Conservation (phyloP, 2,888 invertebrate species). For the Saturnia japonica region DNA sequence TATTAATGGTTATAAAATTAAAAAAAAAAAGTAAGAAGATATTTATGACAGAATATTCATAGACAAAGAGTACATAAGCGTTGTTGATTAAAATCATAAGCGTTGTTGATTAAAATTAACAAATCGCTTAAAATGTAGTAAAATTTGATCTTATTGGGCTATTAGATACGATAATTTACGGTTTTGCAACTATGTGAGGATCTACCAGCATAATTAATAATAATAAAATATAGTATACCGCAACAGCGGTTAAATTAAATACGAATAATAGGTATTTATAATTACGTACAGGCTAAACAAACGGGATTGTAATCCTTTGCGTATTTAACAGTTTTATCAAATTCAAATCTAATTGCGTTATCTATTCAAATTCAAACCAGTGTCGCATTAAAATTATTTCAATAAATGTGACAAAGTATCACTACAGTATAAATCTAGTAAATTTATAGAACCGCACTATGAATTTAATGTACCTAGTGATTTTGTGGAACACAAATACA, state of each 20-base stretch:
- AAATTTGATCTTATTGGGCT: not conserved
- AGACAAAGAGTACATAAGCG: not conserved
- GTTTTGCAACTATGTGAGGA: not conserved
- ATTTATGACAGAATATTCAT: not conserved
- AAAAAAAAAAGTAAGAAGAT: not conserved
- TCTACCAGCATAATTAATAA: not conserved
- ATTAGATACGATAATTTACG: conserved; percentile 2
- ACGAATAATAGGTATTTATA: not conserved
- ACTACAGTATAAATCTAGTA: conserved; percentile 61
- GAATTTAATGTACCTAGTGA: conserved; percentile 61
- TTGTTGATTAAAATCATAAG: not conserved
- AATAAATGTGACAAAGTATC: conserved; percentile 69
- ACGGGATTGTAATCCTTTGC: conserved; percentile 1
- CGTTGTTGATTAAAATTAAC: not conserved
- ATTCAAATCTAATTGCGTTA: conserved; percentile 21
- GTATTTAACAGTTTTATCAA: conserved; percentile 9
- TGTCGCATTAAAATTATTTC: conserved; percentile 48
- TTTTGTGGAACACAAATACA: conserved; percentile 63
- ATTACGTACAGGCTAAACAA: not conserved
- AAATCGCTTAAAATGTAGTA: conserved; percentile 5
- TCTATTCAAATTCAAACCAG: conserved; percentile 27
- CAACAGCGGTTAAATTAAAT: not conserved
- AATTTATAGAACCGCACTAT: conserved; percentile 66
- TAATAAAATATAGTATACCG: not conserved
- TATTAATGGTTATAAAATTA: not conserved